Percentiles rank a stretch among this genome's conserved stretches.
phyloP scores from a whole-genome alignment of 30 jellyfish, hydroid and myxozoan species.

The Pelagia noctiluca region DNA sequence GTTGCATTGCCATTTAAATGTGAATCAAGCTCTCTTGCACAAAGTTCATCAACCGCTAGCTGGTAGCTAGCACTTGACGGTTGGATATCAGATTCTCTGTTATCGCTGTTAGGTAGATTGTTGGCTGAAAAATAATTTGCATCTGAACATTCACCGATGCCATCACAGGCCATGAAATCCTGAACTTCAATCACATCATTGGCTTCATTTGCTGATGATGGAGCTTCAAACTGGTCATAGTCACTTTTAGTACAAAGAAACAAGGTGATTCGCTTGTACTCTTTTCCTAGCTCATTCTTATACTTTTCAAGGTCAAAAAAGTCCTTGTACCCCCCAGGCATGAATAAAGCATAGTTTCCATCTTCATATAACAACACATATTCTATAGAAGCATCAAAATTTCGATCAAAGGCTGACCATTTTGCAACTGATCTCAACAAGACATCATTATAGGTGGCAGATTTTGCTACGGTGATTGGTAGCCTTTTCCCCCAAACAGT shows the following conservation, averaged over 20 bases:
- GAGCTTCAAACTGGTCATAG: constrained; percentile 3
- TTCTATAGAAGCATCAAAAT: background rate
- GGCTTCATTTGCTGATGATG: background rate
- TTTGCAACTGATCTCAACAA: background rate
- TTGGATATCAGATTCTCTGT: background rate
- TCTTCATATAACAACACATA: background rate
- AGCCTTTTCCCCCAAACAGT: constrained; percentile 1
- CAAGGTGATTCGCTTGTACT: constrained; percentile 14
- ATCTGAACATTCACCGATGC: background rate
- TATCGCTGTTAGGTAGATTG: background rate
- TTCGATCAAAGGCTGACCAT: constrained; percentile 2
- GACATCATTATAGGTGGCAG: background rate
- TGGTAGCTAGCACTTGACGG: background rate
- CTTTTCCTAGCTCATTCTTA: constrained; percentile 16
- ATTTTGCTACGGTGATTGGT: background rate
- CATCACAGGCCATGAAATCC: background rate
- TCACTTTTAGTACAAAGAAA: background rate
- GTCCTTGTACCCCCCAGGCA: constrained; percentile 3
- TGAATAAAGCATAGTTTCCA: background rate
- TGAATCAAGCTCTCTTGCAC: background rate
- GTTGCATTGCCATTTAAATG: background rate
- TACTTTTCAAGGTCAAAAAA: constrained; percentile 13
- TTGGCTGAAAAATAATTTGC: background rate
- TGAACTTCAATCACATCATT: background rate
- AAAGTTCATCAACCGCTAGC: background rate